Percentiles rank a stretch among this genome's conserved stretches.
These are phyloP conservation scores for Brevimyrus niger DNA, from an alignment of 2,113 vertebrate species.

Conservation along the genomic window DNA sequence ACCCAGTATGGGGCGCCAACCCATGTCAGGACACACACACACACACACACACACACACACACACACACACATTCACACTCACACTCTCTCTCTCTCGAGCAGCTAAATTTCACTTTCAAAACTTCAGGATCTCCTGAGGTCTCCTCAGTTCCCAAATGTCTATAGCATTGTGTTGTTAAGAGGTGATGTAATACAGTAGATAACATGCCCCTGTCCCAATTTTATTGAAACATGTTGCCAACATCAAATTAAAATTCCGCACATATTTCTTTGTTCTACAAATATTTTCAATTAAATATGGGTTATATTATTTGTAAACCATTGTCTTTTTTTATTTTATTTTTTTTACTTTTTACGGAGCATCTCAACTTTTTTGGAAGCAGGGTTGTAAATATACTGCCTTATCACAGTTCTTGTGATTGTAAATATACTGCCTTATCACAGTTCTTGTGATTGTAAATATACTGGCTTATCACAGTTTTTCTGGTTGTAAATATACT, in stretches of 20 bases:
- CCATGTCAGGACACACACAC: no score
- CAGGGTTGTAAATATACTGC: neutral
- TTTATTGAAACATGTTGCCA: neutral
- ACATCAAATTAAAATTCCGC: neutral
- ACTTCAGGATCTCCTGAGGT: neutral
- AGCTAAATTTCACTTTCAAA: no score
- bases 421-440: neutral
- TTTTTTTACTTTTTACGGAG: neutral
- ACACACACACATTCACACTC: no score
- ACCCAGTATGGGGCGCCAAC: no score
- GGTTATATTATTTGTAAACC: neutral
- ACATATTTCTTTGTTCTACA: neutral
- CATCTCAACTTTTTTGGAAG: neutral
- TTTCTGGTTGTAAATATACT: neutral
- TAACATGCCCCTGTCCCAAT: neutral
- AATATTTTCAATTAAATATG: neutral
- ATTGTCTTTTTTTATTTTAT: neutral
- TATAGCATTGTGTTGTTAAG: neutral
- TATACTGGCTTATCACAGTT: neutral
- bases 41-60: no score
- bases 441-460: neutral
- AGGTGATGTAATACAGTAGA: neutral
- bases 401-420: neutral
- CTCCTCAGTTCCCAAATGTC: neutral
- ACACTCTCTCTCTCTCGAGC: no score